Conservation (phyloP, 2,888 invertebrate species). For the Apoda limacodes region DNA sequence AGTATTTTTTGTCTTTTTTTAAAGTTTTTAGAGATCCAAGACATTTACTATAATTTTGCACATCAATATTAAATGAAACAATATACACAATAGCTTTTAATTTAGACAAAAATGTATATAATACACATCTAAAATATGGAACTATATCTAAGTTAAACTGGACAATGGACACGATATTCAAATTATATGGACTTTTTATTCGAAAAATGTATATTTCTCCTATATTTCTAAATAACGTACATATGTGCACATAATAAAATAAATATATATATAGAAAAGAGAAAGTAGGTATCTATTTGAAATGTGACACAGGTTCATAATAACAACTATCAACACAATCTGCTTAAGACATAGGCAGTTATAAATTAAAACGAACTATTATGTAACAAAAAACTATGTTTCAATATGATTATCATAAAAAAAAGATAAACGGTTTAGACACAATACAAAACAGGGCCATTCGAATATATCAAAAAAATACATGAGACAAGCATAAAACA, state of each 20-base stretch:
- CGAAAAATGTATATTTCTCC: slow-evolving; percentile 22
- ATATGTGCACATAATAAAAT: not conserved
- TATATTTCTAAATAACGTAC: not conserved
- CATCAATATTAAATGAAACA: slow-evolving; percentile 64
- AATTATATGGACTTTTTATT: slow-evolving; percentile 55
- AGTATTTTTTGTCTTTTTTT: slow-evolving; percentile 68
- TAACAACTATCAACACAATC: no score
- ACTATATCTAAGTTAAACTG: slow-evolving; percentile 64
- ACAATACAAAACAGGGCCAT: no score
- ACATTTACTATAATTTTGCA: slow-evolving; percentile 70
- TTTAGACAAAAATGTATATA: slow-evolving; percentile 54
- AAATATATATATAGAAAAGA: no score
- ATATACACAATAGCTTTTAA: slow-evolving; percentile 67
- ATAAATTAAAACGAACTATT: no score
- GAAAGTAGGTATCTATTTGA: no score
- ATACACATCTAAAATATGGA: slow-evolving; percentile 68
- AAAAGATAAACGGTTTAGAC: no score
- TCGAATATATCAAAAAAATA: no score
- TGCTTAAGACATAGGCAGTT: no score
- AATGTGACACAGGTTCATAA: no score
- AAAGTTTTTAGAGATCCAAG: slow-evolving; percentile 69
- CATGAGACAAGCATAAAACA: no score
- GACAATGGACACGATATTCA: slow-evolving; percentile 63
- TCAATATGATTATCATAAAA: no score
- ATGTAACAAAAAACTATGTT: no score